Evolutionary conservation across 2,888 invertebrate species (phyloP), one percentile per base, ranked within the genome.

Genomic region (Sepiola atlantica): DNA sequence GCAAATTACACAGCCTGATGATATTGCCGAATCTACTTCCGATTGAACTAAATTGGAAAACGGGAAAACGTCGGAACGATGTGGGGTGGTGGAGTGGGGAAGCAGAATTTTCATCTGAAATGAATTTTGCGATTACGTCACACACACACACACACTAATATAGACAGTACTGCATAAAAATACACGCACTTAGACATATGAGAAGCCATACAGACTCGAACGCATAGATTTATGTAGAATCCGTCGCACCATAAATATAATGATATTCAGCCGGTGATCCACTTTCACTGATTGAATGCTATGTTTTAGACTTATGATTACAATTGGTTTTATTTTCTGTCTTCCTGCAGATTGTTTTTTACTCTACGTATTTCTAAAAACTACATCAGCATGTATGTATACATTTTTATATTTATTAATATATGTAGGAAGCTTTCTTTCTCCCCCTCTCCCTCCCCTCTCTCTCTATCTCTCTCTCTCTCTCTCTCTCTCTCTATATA

Each of bases 101-200:
- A 45, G 45, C 45, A 45, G 2, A 77, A 77, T 14, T 77, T 77
- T n/a, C n/a, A 77, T 77, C 77, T 77, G 77, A 77, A 77, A 77
- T 77, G 77, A 77, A 77, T 77, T 77, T 77, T 77, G n/a, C n/a
- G n/a, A 77, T 77, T 77, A 77, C 77, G 77, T 77, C 77, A 77
- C n/a, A 77, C 77, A 77, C 77, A 77, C n/a, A 32, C 77, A 77
- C n/a, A 77, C n/a, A 32, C 77, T 14, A 14, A 77, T 1, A 77
- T 3, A 12, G 3, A 32, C 32, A 16, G 45, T 45, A 8, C 45
- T n/a, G 12, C 1, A 77, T 18, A n/a, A 14, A 77, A 1, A 32
- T n/a, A 77, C 77, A 16, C n/a, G 16, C 77, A 32, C 77, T 1
- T n/a, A 77, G 3, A 77, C 0, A 77, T 18, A 57, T 3, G 57